Evolutionary conservation across 2,888 invertebrate species (phyloP), one percentile per base, ranked within the genome.

Genomic region (Tinea trinotella): DNA sequence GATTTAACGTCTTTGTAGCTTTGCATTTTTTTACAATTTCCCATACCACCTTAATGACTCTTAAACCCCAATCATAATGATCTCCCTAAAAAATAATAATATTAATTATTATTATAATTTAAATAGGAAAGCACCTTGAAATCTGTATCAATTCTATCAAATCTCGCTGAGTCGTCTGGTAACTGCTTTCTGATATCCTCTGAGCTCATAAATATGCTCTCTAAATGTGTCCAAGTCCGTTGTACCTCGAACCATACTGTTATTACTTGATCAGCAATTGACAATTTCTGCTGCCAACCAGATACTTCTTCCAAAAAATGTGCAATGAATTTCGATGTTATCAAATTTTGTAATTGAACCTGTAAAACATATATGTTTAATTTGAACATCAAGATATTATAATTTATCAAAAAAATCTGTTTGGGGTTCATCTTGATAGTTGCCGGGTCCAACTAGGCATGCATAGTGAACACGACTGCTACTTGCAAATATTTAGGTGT

Each of bases 131-230:
- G 3, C 66, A 92, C 91, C 78, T 96, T 97, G 74, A 98, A 98
- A 67, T 96, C 94, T 9, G 88, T 84, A 73, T 98, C 98, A 61
- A 98, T 95, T 61, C 90, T 90, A 78, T 97, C 95, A 76, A 98
- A 98, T 68, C 98, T 88, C 54, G 92, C 91, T 0, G 98, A 96
- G 79, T 98, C 98, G 60, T 95, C 93, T 1, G 98, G 98, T 54
- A 98, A 81, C 73, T 98, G 97, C 67, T 93, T 94, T 56, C 97
- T 89, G 62, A 98, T 98, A 76, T 98, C 98, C 74, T 98, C 97
- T 0, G 98, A 97, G 61, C 97, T 97, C 92, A 98, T 97, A 74
- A 98, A 98, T 71, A 98, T 98, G 64, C 97, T 97, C 82, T 98
- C 98, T 58, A 98, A 88, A 80, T 98, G 97, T 65, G 95, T 95